Conservation (phyloP, 2,888 invertebrate genomes). For the Matsumyia berberina region DNA sequence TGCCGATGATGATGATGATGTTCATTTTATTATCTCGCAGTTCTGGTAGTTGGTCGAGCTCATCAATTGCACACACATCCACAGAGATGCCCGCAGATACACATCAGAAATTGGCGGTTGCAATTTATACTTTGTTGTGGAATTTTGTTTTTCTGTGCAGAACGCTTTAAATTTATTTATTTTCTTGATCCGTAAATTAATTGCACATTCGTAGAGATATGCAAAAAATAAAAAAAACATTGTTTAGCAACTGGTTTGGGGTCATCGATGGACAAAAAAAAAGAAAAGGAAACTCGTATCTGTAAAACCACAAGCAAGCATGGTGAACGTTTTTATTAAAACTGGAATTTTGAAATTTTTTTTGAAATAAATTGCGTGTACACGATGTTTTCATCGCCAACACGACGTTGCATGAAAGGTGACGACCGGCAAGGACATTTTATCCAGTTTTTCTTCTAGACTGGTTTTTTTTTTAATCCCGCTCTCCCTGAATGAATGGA, state of each 20-base stretch:
- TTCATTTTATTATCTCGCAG: conserved; percentile 67
- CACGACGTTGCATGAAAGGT: conserved; percentile 23
- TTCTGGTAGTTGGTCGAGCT: conserved; percentile 31
- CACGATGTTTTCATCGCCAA: conserved; percentile 38
- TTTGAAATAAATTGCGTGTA: conserved; percentile 34
- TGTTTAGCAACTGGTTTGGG: conserved; percentile 48
- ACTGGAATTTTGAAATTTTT: conserved; percentile 31
- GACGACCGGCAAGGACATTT: conserved; percentile 63
- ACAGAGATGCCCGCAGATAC: conserved; percentile 11
- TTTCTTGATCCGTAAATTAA: conserved; percentile 51
- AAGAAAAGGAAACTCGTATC: conserved; percentile 18
- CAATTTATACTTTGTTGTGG: conserved; percentile 46
- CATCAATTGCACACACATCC: conserved; percentile 36
- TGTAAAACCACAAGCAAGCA: background rate
- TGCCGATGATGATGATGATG: conserved; percentile 52
- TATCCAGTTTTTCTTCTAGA: conserved; percentile 32
- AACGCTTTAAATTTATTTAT: conserved; percentile 57
- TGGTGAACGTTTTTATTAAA: conserved; percentile 40
- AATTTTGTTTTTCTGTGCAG: conserved; percentile 1
- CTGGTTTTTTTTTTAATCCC: conserved; percentile 14
- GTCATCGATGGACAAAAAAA: conserved; percentile 11
- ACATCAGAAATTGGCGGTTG: conserved; percentile 68
- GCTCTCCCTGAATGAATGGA: conserved; percentile 36
- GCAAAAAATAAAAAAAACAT: conserved; percentile 3
- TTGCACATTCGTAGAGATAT: conserved; percentile 21